Base-by-base conservation (phyloP, 2,113 vertebrate genomes). In the Rana temporaria region DNA sequence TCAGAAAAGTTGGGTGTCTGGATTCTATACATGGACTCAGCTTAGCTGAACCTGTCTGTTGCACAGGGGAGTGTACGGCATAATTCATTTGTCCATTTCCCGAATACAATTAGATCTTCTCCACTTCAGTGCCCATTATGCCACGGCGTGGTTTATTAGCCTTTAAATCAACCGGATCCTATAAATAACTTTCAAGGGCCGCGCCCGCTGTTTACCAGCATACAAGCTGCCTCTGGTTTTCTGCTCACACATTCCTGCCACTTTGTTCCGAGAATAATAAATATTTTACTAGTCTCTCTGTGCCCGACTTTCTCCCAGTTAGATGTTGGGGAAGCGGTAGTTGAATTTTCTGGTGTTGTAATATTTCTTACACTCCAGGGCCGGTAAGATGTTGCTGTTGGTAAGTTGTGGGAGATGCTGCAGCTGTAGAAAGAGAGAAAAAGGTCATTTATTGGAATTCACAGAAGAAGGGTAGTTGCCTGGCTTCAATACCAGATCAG, bases 301-400 rank as follows among this genome's bases (percentile, higher is more conserved):
- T 62, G 52, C 84, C 48, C 34, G 17, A 56, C 4, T 38, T 60
- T 53, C 76, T 26, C 24, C 55, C 7, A 9, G 7, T 57, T 91
- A 99, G 90, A 99, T 98, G 90, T 97, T 97, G 3, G 98, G 97
- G 3, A 99, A 95, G 68, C 90, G 96, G 75, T 93, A 98, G 91
- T 95, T 96, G 59, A 95, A 90, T 87, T 93, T 97, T 86, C 89
- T 93, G 71, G 93, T 87, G 84, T 95, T 94, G 90, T 84, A 95
- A 88, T 92, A 91, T 79, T 96, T 97, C 88, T 95, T 98, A 85
- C 89, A 94, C 78, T 98, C 96, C 94, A 96, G 59, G 19, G 93
- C 91, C 32, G 97, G 96, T 71, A 98, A 95, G 86, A 94, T 57
- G 5, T 91, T 93, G 70, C 94, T 95, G 85, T 90, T 88, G 14